Percentiles rank a stretch among this genome's conserved stretches.
Evolutionary conservation across 2,113 vertebrate genomes (phyloP).

Genomic region (Pardalotus punctatus): DNA sequence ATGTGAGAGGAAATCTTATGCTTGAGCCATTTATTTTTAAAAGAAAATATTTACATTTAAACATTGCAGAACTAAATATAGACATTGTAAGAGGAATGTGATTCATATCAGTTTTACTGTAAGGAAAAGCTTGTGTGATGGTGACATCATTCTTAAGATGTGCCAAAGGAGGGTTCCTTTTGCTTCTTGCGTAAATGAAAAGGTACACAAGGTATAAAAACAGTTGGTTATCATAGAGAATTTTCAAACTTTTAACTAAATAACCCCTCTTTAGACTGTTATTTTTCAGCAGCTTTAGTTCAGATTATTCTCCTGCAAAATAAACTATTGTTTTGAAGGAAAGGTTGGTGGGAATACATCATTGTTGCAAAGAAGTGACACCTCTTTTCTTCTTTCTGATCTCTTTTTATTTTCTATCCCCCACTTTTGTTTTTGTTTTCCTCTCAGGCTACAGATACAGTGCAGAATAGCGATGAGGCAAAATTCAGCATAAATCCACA

Average conservation of each 20-base stretch:
- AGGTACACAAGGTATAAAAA: not conserved
- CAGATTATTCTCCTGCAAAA: not conserved
- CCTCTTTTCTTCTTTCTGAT: not conserved
- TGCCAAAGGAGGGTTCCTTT: not conserved
- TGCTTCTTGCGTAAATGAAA: not conserved
- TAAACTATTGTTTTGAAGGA: not conserved
- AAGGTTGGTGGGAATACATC: not conserved
- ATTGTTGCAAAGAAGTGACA: not conserved
- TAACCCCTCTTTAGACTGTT: not conserved
- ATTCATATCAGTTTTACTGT: not conserved
- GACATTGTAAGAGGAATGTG: not conserved
- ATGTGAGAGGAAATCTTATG: not conserved
- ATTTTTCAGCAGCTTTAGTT: not conserved
- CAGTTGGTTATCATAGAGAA: not conserved
- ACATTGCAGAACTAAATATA: not conserved
- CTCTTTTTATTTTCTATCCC: not conserved
- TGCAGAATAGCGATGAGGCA: not conserved
- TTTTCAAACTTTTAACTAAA: not conserved
- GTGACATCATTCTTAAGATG: not conserved
- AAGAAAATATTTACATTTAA: not conserved
- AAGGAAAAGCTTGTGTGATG: not conserved
- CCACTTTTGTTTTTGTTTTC: not conserved
- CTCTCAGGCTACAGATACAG: not conserved
- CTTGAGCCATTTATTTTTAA: not conserved
- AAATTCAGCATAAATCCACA: not conserved